Evolutionary conservation across 2,888 invertebrate genomes (phyloP).

Genomic region (Chaitophorus viminalis): DNA sequence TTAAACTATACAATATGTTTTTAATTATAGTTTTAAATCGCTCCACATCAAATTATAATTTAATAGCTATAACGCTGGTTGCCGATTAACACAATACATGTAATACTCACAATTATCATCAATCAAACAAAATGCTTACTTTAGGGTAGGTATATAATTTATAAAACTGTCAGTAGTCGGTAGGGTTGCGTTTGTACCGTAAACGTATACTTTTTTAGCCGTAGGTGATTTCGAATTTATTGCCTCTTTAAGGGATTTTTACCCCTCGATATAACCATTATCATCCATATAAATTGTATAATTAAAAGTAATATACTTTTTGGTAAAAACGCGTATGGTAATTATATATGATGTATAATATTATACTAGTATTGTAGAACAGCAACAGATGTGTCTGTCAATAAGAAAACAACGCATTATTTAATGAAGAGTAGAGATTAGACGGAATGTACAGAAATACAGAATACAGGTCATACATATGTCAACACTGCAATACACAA

Average conservation of each 20-base stretch:
- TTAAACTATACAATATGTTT: neutral
- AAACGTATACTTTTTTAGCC: slow-evolving; percentile 27
- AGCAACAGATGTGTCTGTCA: neutral
- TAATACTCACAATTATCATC: slow-evolving; percentile 9
- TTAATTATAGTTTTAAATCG: neutral
- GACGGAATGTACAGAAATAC: neutral
- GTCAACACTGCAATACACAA: neutral
- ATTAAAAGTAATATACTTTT: slow-evolving; percentile 38
- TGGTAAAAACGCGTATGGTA: neutral
- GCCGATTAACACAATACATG: neutral
- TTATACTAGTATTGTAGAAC: neutral
- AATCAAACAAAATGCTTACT: slow-evolving; percentile 18
- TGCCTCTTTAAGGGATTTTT: slow-evolving; percentile 2
- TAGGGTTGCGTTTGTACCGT: slow-evolving; percentile 14
- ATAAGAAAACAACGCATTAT: neutral
- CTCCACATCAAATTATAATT: neutral
- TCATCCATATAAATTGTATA: slow-evolving; percentile 33
- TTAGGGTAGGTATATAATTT: neutral
- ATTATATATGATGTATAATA: too few species aligned
- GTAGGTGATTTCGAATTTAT: slow-evolving; percentile 28
- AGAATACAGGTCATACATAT: neutral
- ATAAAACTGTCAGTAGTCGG: slow-evolving; percentile 13
- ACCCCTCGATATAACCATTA: neutral
- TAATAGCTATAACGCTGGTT: neutral
- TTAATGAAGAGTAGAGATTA: neutral